A percentile compares a stretch with the other conserved stretches of the same genome.
phyloP scores from a whole-genome alignment of 1,140 invertebrate species.

The Asbolus verrucosus region DNA sequence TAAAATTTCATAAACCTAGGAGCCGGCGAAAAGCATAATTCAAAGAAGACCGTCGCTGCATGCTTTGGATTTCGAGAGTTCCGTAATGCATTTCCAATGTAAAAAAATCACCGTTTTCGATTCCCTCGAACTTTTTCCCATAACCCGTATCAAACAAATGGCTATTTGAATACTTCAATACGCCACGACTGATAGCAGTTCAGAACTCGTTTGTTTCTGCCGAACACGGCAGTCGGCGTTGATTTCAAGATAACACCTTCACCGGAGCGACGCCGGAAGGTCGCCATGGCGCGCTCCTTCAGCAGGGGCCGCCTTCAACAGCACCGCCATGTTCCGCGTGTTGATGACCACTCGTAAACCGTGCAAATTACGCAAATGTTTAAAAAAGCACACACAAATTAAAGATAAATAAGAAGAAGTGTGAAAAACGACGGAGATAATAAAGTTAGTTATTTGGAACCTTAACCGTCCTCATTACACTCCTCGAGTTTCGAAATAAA shows the following conservation, averaged over 20 bases:
- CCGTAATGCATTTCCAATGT: constrained; percentile 43
- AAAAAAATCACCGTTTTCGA: constrained; percentile 35
- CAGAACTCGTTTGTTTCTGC: constrained; percentile 38
- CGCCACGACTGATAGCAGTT: constrained; percentile 40
- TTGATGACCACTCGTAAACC: constrained; percentile 2
- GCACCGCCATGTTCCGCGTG: not conserved
- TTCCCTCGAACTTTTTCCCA: constrained; percentile 25
- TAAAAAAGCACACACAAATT: constrained; percentile 16
- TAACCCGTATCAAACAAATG: constrained; percentile 31
- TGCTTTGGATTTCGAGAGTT: constrained; percentile 13
- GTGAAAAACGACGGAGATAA: constrained; percentile 37
- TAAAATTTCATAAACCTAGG: too few species aligned
- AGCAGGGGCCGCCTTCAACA: too few species aligned
- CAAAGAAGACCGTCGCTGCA: not conserved
- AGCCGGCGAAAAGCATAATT: too few species aligned
- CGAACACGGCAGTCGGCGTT: constrained; percentile 17
- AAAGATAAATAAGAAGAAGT: constrained; percentile 13
- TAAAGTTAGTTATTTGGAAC: constrained; percentile 26
- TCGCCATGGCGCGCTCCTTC: too few species aligned
- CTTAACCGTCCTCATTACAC: constrained; percentile 30
- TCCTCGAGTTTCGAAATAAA: constrained; percentile 36
- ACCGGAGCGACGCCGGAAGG: constrained; percentile 1
- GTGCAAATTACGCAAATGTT: constrained; percentile 8
- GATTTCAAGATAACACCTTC: constrained; percentile 35
- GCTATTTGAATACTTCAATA: constrained; percentile 44